A percentile compares a stretch with the other conserved stretches of the same genome.
Conservation (phyloP, 1,140 invertebrate genomes). For the Drosophila obscura region DNA sequence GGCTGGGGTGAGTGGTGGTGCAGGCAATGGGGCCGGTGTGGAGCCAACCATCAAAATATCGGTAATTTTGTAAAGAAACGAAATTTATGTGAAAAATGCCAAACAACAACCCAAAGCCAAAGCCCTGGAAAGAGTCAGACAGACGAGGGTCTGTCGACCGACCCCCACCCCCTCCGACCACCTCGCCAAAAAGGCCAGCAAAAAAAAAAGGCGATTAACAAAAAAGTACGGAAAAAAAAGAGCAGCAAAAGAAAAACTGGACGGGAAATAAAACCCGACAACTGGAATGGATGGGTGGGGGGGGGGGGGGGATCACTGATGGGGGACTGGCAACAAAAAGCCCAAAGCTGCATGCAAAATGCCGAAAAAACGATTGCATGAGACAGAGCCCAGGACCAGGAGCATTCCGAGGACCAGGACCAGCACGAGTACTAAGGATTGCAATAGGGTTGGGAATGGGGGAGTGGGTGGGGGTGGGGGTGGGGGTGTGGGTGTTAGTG, state of each 20-base stretch:
- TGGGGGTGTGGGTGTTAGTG: not conserved
- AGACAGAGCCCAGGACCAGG: too few relatives aligned
- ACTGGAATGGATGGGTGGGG: not conserved
- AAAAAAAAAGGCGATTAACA: slow-evolving; percentile 25
- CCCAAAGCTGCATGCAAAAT: slow-evolving; percentile 43
- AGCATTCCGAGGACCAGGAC: too few relatives aligned
- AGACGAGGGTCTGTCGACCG: slow-evolving; percentile 26
- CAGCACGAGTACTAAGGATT: not conserved
- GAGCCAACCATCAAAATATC: slow-evolving; percentile 45
- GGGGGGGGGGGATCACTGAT: not conserved
- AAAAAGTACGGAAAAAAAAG: slow-evolving; percentile 16
- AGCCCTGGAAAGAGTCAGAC: slow-evolving; percentile 67
- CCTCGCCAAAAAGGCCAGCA: slow-evolving; percentile 6
- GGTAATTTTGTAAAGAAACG: slow-evolving; percentile 74
- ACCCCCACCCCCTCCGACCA: slow-evolving; percentile 10
- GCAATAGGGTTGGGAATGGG: too few relatives aligned
- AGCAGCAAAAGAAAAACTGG: slow-evolving; percentile 1
- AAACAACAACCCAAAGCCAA: slow-evolving; percentile 16
- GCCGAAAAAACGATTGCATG: slow-evolving; percentile 54
- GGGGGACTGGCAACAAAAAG: slow-evolving; percentile 20
- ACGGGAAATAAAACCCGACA: slow-evolving; percentile 40
- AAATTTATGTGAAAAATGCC: slow-evolving; percentile 69
- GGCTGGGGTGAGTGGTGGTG: not conserved
- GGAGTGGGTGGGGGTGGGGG: not conserved
- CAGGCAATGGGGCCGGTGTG: not conserved